Evolutionary conservation across 2,797 vertebrate genomes (phyloP).

Genomic region (Megaceryle alcyon): DNA sequence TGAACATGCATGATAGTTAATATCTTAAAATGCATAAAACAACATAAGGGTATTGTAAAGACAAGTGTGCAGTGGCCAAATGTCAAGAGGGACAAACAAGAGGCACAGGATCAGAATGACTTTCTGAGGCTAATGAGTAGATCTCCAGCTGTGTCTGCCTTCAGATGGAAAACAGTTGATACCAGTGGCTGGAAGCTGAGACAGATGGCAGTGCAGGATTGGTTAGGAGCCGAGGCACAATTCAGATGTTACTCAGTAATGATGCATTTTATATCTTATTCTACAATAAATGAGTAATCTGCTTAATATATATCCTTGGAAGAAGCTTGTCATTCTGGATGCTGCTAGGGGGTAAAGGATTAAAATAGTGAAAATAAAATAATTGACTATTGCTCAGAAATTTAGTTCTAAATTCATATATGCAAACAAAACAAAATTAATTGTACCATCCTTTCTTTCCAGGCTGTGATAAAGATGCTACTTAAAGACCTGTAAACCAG

Average conservation of each 20-base stretch:
- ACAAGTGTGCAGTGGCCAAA: background rate
- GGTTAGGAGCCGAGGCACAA: background rate
- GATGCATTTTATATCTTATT: background rate
- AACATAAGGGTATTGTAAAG: background rate
- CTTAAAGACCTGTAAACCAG: background rate
- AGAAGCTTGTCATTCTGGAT: constrained; percentile 1
- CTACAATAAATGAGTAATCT: constrained; percentile 6
- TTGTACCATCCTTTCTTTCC: background rate
- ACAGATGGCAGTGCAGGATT: constrained; percentile 27
- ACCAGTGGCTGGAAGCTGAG: background rate
- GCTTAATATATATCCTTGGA: background rate
- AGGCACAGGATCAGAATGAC: background rate
- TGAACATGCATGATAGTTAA: background rate
- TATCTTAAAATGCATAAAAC: background rate
- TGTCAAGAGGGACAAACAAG: background rate
- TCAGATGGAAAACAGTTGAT: background rate
- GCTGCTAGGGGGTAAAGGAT: background rate
- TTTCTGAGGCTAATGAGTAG: background rate
- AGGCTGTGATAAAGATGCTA: background rate
- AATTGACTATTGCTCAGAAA: background rate
- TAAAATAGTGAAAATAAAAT: background rate
- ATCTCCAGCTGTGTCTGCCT: background rate
- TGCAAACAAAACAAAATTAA: background rate
- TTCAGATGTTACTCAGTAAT: background rate
- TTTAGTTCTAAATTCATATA: background rate